Evolutionary conservation across 2,888 invertebrate genomes (phyloP).

Genomic region (Erebia aethiops): DNA sequence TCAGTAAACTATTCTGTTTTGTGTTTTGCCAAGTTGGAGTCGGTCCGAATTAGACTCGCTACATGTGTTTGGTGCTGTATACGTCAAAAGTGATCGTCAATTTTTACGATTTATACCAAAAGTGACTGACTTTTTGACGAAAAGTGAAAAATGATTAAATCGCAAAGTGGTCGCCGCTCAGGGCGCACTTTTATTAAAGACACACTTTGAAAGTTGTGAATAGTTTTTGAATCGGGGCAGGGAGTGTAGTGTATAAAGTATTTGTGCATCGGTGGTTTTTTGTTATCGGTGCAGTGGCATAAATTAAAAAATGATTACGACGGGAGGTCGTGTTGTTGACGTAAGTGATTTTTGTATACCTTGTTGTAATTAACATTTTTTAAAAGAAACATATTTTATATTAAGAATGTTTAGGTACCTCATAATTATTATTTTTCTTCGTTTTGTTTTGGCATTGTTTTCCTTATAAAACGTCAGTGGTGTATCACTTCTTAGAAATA

Average conservation of each 20-base stretch:
- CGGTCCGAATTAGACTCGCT: slow-evolving; percentile 59
- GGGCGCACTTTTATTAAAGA: slow-evolving; percentile 66
- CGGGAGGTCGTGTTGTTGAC: slow-evolving; percentile 49
- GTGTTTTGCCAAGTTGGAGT: slow-evolving; percentile 72
- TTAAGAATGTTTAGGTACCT: not conserved
- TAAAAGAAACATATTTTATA: not conserved
- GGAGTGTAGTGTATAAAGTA: slow-evolving; percentile 45
- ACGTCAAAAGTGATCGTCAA: slow-evolving; percentile 56
- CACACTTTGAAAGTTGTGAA: slow-evolving; percentile 64
- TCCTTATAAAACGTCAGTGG: slow-evolving; percentile 29
- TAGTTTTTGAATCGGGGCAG: slow-evolving; percentile 51
- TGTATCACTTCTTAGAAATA: slow-evolving; percentile 24
- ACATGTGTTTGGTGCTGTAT: slow-evolving; percentile 51
- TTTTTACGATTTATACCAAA: slow-evolving; percentile 44
- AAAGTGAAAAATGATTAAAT: slow-evolving; percentile 54
- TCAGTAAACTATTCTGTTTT: slow-evolving; percentile 70
- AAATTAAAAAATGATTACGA: slow-evolving; percentile 53
- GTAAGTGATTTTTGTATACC: slow-evolving; percentile 50
- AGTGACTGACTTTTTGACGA: slow-evolving; percentile 40
- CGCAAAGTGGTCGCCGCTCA: slow-evolving; percentile 45
- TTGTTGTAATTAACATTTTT: slow-evolving; percentile 8
- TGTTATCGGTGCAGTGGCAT: slow-evolving; percentile 42
- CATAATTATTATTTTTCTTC: too few species aligned
- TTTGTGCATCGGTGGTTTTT: slow-evolving; percentile 43
- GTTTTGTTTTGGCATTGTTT: slow-evolving; percentile 20